phyloP scores from a whole-genome alignment of 2,888 invertebrate genomes.

The Charanyca ferruginea region DNA sequence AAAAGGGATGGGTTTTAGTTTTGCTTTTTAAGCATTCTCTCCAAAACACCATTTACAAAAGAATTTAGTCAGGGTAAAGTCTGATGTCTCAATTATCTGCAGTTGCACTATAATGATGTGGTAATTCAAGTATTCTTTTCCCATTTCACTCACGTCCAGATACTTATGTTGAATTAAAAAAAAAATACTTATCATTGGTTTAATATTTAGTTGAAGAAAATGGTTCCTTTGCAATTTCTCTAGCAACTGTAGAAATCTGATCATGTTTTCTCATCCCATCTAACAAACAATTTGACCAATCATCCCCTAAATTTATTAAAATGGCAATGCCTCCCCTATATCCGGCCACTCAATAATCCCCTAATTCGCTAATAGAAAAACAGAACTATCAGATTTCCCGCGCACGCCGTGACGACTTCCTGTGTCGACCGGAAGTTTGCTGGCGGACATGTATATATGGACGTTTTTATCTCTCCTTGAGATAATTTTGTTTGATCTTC shows the following conservation, averaged over 20 bases:
- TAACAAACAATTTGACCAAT: constrained; percentile 56
- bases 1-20: too few species aligned
- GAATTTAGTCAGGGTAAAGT: too few species aligned
- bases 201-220: neutral
- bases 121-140: too few species aligned
- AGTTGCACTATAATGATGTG: too few species aligned
- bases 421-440: constrained; percentile 78
- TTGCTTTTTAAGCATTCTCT: too few species aligned
- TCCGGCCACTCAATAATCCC: constrained; percentile 76
- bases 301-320: constrained; percentile 74
- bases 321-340: constrained; percentile 71
- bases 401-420: constrained; percentile 84
- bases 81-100: too few species aligned
- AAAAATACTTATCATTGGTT: too few species aligned
- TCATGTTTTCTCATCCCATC: constrained; percentile 38
- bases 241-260: neutral
- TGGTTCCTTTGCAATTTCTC: neutral
- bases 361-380: constrained; percentile 90
- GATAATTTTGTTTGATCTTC: constrained; percentile 45
- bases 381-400: constrained; percentile 84
- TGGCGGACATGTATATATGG: constrained; percentile 63
- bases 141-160: too few species aligned
- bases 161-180: too few species aligned
- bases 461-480: constrained; percentile 63
- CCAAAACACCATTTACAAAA: too few species aligned